Evolutionary conservation across 2,113 vertebrate genomes (phyloP).

Genomic region (Colossoma macropomum): DNA sequence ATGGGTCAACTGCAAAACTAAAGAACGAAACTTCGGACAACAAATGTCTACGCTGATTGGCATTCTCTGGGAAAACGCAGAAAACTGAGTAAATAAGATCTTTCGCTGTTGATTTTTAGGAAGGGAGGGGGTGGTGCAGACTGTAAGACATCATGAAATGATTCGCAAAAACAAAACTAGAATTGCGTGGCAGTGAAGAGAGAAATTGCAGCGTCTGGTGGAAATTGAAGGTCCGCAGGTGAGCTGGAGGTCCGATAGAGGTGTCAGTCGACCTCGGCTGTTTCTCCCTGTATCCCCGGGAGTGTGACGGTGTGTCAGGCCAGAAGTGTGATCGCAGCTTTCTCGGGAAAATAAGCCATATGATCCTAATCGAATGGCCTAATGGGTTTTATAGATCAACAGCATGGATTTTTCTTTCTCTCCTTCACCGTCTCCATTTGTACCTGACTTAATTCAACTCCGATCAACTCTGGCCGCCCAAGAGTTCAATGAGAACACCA

Average conservation of each 20-base stretch:
- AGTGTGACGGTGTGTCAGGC: not conserved
- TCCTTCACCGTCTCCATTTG: constrained; percentile 66
- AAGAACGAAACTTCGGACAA: no score
- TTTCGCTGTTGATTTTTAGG: no score
- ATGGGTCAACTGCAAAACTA: no score
- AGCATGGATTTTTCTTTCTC: constrained; percentile 74
- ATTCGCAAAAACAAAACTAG: no score
- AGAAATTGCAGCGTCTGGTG: no score
- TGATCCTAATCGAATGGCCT: constrained; percentile 78
- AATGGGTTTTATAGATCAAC: constrained; percentile 82
- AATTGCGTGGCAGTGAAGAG: no score
- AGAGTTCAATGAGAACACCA: constrained; percentile 70
- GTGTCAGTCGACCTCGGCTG: not conserved
- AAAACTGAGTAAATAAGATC: no score
- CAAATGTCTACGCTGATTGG: no score
- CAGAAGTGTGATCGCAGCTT: constrained; percentile 11
- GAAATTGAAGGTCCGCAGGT: not conserved
- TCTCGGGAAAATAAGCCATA: constrained; percentile 74
- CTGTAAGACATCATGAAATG: no score
- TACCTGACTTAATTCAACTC: constrained; percentile 79
- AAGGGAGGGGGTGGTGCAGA: no score
- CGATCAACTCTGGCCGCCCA: constrained; percentile 72
- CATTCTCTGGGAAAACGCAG: no score
- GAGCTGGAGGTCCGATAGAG: not conserved
- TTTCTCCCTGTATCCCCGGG: not conserved